These are phyloP conservation scores for Pithys albifrons DNA, from an alignment of 2,113 vertebrate genomes.

Conservation along the genomic window DNA sequence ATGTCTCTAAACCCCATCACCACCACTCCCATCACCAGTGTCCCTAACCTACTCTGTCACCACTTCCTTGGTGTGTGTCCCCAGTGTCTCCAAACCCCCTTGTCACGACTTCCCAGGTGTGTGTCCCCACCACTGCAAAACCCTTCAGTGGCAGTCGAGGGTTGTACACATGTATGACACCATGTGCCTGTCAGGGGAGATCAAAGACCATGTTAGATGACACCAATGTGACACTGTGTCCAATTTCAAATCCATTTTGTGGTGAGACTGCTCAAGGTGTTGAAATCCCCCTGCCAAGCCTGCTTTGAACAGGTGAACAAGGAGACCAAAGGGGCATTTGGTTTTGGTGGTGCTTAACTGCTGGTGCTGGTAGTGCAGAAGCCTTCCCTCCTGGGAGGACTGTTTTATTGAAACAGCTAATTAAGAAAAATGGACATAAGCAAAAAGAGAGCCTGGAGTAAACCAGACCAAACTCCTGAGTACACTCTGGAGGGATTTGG, in stretches of 20 bases:
- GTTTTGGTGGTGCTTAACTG: neutral
- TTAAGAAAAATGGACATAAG: neutral
- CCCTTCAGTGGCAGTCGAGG: neutral
- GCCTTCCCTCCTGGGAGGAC: neutral
- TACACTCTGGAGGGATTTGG: neutral
- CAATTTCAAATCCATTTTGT: neutral
- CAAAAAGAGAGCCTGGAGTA: neutral
- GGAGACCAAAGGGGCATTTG: neutral
- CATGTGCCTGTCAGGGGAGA: neutral
- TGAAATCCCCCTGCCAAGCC: neutral
- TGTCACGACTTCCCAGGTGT: too few relatives aligned
- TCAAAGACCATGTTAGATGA: rapidly evolving
- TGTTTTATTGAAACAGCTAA: neutral
- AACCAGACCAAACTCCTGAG: neutral
- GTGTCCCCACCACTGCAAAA: neutral
- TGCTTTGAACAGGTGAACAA: neutral
- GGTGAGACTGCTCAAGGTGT: neutral
- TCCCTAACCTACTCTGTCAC: too few relatives aligned
- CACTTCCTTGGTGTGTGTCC: too few relatives aligned
- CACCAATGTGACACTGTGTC: rapidly evolving
- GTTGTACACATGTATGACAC: rapidly evolving
- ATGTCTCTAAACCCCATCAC: too few relatives aligned
- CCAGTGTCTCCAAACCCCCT: too few relatives aligned
- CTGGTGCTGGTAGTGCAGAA: neutral
- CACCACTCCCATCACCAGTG: too few relatives aligned